Percentiles rank a stretch among this genome's conserved stretches.
phyloP scores from a whole-genome alignment of 2,888 invertebrate genomes.

The Hoplodrina blanda region DNA sequence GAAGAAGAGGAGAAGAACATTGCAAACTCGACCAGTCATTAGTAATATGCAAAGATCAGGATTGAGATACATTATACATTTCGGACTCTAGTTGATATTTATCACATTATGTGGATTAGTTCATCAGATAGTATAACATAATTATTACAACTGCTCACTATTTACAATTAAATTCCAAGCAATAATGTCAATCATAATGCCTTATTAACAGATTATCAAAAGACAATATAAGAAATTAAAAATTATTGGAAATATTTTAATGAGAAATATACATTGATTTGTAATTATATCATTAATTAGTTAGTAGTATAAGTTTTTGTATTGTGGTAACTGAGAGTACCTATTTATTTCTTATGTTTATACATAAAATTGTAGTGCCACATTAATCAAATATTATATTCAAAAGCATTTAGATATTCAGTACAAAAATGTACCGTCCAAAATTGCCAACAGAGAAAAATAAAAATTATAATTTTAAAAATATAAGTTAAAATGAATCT shows the following conservation, averaged over 20 bases:
- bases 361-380: constrained; percentile 37
- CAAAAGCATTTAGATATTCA: constrained; percentile 43
- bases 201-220: constrained; percentile 71
- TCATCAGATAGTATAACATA: constrained; percentile 1
- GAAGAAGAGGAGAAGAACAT: background rate
- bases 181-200: constrained; percentile 73
- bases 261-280: constrained; percentile 54
- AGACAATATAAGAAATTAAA: constrained; percentile 67
- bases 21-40: background rate
- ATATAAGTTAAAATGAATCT: constrained; percentile 72
- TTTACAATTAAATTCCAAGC: constrained; percentile 51
- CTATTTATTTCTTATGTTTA: constrained; percentile 56
- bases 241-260: constrained; percentile 53
- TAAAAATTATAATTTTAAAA: constrained; percentile 50
- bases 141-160: constrained; percentile 30
- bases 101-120: background rate
- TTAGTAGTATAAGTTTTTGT: constrained; percentile 50
- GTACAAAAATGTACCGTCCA: constrained; percentile 80
- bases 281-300: constrained; percentile 49
- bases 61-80: background rate
- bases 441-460: constrained; percentile 51
- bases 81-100: background rate
- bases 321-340: constrained; percentile 49
- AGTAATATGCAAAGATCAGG: background rate
- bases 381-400: constrained; percentile 38